Evolutionary conservation across 2,797 vertebrate species (phyloP), one percentile per base, ranked within the genome.

Genomic region (Sternotherus odoratus): DNA sequence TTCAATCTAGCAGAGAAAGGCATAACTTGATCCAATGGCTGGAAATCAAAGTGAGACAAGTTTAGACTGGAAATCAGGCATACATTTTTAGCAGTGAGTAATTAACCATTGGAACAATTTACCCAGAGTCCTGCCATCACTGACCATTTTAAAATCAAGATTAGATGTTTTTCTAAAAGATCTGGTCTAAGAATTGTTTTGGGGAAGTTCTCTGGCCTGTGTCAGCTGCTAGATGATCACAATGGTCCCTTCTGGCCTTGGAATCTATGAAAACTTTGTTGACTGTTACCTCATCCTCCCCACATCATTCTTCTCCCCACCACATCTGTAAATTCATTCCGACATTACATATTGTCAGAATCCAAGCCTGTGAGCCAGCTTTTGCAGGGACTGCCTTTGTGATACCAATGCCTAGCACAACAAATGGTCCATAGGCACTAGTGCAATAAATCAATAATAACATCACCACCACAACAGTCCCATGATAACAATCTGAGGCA

Each of bases 371-470:
- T 2, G 79, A 93, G 13, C 12, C 84, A 43, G 21, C 39, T 72
- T 72, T 36, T 26, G 69, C 23, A 2, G 49, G 74, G 53, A 13
- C 7, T 1, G 3, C 17, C 85, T 51, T 74, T 0, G 0, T 19
- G 46, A 66, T 66, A 28, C 23, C 39, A 74, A 74, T 74, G 39
- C 69, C 39, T 74, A 74, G 69, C 69, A 39, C 36, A 23, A 43
- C 39, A 74, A 74, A 13, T 6, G 39, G 69, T 39, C 39, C 12
- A 26, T 26, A 13, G 39, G 39, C 39, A 26, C 69, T 43, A 46
- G 23, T 74, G 23, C 39, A 74, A 46, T 46, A 46, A 23, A 72
- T 72, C 12, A 43, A 28, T 72, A 74, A 24, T 12, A 23, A 74
- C 21, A 60, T 5, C 5, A 4, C 17, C 63, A 69, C 3, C 63